A percentile compares a stretch with the other conserved stretches of the same genome.
These are phyloP conservation scores for Cyanoramphus novaezelandiae DNA, from an alignment of 2,113 vertebrate genomes.

Conservation along the genomic window DNA sequence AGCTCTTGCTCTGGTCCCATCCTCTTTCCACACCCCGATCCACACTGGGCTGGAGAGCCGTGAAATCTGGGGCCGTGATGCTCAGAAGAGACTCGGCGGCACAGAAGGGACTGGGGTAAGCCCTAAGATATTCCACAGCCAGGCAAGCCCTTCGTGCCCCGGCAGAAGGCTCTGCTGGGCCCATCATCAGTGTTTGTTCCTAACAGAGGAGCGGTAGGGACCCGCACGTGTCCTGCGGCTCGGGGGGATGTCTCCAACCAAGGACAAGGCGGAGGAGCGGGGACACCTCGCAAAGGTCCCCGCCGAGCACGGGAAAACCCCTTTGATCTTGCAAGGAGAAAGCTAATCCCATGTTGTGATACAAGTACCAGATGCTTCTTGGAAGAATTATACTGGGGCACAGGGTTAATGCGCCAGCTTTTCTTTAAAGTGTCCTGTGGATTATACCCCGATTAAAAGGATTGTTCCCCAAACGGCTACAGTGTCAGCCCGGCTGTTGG, in stretches of 20 bases:
- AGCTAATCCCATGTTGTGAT: slow-evolving; percentile 66
- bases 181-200: neutral
- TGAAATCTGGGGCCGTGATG: fast-evolving
- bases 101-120: neutral
- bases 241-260: neutral
- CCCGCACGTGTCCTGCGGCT: fast-evolving
- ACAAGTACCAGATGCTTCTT: slow-evolving; percentile 64
- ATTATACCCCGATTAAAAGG: slow-evolving; percentile 71
- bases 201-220: neutral
- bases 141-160: neutral
- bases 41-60: neutral
- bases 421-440: slow-evolving; percentile 70
- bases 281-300: neutral
- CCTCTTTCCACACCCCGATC: neutral
- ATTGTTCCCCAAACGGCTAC: slow-evolving; percentile 47
- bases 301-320: neutral
- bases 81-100: neutral
- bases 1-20: neutral
- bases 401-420: slow-evolving; percentile 73
- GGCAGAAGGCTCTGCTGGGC: neutral
- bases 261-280: neutral
- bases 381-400: slow-evolving; percentile 70
- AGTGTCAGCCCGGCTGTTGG: slow-evolving; percentile 29
- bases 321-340: slow-evolving; percentile 60
- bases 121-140: neutral